Evolutionary conservation across 2,797 vertebrate genomes (phyloP), one percentile per base, ranked within the genome.

Genomic region (Masticophis lateralis): DNA sequence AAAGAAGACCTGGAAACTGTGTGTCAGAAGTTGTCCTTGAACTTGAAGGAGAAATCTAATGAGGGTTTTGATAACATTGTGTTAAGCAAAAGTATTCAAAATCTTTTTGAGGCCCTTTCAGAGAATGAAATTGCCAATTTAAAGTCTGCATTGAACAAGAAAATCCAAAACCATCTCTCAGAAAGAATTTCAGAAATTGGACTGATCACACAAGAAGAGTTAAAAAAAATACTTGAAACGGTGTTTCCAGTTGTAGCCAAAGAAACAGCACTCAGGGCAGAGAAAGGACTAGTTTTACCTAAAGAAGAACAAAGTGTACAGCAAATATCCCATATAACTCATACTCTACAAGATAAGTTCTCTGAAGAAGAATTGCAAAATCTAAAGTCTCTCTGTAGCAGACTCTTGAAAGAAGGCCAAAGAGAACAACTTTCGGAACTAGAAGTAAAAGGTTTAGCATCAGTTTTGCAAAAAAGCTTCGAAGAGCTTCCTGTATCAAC

Each of bases 61-160:
- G 95, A 94, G 83, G 94, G 90, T 63, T 94, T 95, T 92, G 61
- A 89, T 61, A 83, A 88, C 92, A 92, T 88, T 92, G 89, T 94
- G 56, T 92, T 96, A 95, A 95, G 13, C 92, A 61, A 95, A 90
- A 92, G 94, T 94, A 66, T 96, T 90, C 96, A 95, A 91, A 94
- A 93, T 10, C 79, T 96, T 27, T 27, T 93, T 32, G 88, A 13
- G n/a, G 22, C 43, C 86, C 94, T 95, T 94, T 95, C 97, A 90
- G 95, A 96, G 94, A 95, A 53, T 90, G 96, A 97, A 90, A 83
- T 96, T 93, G 90, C 92, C 94, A 96, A 93, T n/a, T 87, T 97
- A 91, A 96, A 86, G 86, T 94, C 93, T 63, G 95, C 96, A 94
- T 95, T 96, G 94, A 96, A 87, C 91, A 94, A 96, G 90, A 95